Evolutionary conservation across 2,888 invertebrate genomes (phyloP), one percentile per base, ranked within the genome.

Genomic region (Athripsodes cinereus): DNA sequence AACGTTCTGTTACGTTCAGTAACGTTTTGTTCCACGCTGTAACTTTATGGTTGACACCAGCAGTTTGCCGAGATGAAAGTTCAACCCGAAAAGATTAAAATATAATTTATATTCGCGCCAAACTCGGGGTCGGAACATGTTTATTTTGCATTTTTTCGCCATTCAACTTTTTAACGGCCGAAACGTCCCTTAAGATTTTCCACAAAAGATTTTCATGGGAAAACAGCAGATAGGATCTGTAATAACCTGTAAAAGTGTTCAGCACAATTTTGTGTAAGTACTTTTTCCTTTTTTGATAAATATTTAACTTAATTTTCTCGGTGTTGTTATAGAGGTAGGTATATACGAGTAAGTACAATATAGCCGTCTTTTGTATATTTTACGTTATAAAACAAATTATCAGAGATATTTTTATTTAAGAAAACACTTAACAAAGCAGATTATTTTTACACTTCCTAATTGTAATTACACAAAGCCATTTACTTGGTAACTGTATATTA

Each of bases 31-130:
- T n/a, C 20, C 44, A 48, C 49, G 53, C 59, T 20, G 59, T 52
- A 63, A 63, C 53, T 63, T 63, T 61, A 61, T 56, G 61, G 60
- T 61, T 61, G 63, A 63, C 63, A 63, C 61, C 60, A 59, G 61
- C 63, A 63, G 63, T 63, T 63, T 61, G 61, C 60, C 55, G 59
- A 60, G 63, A 63, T 61, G 63, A 59, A 63, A 63, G 59, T 61
- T 63, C 61, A 55, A 61, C 61, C 50, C 60, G 20, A 59, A 55
- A 55, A 63, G 63, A 63, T 63, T 63, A 63, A 61, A 61, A 61
- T 61, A 55, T 63, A 61, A 63, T 63, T 63, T 63, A 63, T 63
- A 60, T 63, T 60, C 58, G 52, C 60, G 60, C 60, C 59, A 58
- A 57, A 56, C 40, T 49, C 35, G 57, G 48, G 56, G 50, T 49